phyloP scores from a whole-genome alignment of 2,797 vertebrate genomes.

The Pangasius krempfi region DNA sequence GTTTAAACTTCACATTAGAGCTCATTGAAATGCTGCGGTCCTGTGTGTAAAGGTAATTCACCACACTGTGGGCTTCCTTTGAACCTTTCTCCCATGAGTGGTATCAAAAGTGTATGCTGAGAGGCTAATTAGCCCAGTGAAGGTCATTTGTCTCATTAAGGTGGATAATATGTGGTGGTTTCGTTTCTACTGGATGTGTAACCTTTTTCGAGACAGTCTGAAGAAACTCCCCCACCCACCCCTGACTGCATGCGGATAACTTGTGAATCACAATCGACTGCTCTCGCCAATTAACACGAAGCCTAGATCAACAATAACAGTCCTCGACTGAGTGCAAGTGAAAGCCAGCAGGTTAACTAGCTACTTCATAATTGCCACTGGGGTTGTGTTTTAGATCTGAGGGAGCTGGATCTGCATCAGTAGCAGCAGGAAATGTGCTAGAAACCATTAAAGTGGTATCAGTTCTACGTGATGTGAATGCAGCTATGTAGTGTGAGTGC shows the following conservation, averaged over 20 bases:
- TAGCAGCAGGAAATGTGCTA: not conserved
- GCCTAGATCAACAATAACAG: not conserved
- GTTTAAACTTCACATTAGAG: not conserved
- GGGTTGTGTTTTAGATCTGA: not conserved
- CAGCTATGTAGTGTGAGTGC: not conserved
- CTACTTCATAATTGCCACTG: not conserved
- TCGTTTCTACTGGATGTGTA: not conserved
- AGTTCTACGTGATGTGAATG: not conserved
- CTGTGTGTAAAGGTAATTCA: not conserved
- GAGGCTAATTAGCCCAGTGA: not conserved
- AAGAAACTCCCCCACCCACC: not conserved
- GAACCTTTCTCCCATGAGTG: not conserved
- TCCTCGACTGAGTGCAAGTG: not conserved
- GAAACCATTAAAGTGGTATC: not conserved
- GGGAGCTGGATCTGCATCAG: not conserved
- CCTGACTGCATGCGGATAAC: no score
- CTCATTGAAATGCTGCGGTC: not conserved
- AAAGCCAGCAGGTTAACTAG: not conserved
- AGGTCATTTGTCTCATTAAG: constrained; percentile 12
- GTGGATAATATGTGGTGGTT: not conserved
- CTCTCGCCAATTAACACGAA: not conserved
- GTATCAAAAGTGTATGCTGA: not conserved
- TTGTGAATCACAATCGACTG: not conserved
- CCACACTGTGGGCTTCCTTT: not conserved
- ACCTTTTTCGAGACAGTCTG: not conserved